Conservation (phyloP, 2,888 invertebrate species). For the Eledone cirrhosa region DNA sequence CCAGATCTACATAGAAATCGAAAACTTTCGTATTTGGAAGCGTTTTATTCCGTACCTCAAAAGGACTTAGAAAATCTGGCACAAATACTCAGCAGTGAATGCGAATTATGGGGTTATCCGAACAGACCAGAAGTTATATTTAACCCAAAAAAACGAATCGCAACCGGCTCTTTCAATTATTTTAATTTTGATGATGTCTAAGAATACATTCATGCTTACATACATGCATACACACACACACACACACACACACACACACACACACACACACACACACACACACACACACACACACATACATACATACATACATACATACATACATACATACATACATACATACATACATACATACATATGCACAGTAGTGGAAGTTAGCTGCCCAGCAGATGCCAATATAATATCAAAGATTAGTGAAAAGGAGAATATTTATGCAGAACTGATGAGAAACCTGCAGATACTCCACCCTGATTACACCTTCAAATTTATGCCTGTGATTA, state of each 20-base stretch:
- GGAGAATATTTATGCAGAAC: no score
- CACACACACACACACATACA: background rate
- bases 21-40: background rate
- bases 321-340: background rate
- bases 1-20: background rate
- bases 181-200: slow-evolving; percentile 18
- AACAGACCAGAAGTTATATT: background rate
- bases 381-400: no score
- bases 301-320: background rate
- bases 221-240: background rate
- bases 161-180: background rate
- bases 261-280: background rate
- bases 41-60: background rate
- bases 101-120: slow-evolving; percentile 25
- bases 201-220: background rate
- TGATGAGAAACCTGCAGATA: no score
- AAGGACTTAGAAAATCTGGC: slow-evolving; percentile 12
- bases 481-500: no score
- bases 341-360: no score
- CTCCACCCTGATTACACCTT: no score
- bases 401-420: no score
- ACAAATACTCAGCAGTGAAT: slow-evolving; percentile 14
- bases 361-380: no score
- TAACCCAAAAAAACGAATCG: background rate
- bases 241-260: background rate